Evolutionary conservation across 1,140 invertebrate genomes (phyloP), one percentile per base, ranked within the genome.

Genomic region (Drosophila aff.): DNA sequence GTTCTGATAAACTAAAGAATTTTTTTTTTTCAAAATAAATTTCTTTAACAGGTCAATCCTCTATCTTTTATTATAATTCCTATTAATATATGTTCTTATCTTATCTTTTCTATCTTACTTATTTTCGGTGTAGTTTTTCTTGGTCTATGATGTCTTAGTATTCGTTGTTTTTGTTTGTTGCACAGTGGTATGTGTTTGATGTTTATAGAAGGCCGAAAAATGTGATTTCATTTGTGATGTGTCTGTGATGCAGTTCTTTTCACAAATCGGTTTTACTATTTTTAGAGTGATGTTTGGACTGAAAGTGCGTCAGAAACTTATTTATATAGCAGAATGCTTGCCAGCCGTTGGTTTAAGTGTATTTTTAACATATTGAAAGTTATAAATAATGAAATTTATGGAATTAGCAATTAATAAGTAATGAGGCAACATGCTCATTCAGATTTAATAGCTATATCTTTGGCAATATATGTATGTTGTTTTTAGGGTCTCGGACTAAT

Each of bases 121-220:
- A 13, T 28, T 61, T 36, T 36, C 18, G 23, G 41, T 58, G 49
- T 49, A 31, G n/a, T 58, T 38, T 69, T 69, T 41, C 47, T 46
- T 71, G 65, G 49, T 33, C 36, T 40, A 41, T 47, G 49, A 63
- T 47, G 49, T 55, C 66, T 44, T 63, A 31, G 74, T 61, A 23
- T 36, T 69, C 21, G 64, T 61, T 60, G 65, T 59, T 73, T 59
- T 73, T 63, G 9, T 44, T 69, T 49, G 16, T 31, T 41, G 44
- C 55, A 82, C 76, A 76, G 82, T 87, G 83, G 83, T 79, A 44
- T 55, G 50, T 13, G 41, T 38, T 55, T 31, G 10, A 77, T 53
- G 60, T 62, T 50, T 16, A 28, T 46, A 6, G n/a, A 26, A 38
- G 26, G 15, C n/a, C 57, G 60, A 23, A 21, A 28, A 36, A 18